phyloP scores from a whole-genome alignment of 2,888 invertebrate genomes.

The Drosophila yooni region DNA sequence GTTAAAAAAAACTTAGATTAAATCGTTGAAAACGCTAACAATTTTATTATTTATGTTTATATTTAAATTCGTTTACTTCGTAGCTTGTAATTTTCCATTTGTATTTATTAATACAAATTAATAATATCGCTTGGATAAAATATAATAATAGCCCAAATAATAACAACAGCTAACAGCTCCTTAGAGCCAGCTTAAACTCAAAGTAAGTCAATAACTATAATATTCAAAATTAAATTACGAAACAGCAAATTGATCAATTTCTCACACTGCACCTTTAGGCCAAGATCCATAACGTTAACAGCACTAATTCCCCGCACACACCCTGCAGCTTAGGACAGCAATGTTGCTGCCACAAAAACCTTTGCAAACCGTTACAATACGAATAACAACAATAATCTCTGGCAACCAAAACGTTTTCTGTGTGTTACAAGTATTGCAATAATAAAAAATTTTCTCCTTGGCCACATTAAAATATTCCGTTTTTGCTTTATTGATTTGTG shows the following conservation, averaged over 20 bases:
- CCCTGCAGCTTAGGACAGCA: slow-evolving; percentile 7
- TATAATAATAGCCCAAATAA: background rate
- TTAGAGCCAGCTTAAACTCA: background rate
- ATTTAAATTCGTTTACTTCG: background rate
- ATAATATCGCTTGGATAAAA: background rate
- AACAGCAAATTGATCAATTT: slow-evolving; percentile 8
- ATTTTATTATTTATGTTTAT: background rate
- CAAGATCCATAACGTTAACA: slow-evolving; percentile 39
- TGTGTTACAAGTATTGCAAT: slow-evolving; percentile 62
- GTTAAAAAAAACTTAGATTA: background rate
- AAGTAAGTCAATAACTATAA: background rate
- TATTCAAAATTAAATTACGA: background rate
- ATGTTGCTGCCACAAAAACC: slow-evolving; percentile 23
- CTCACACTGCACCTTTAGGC: slow-evolving; percentile 25
- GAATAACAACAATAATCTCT: slow-evolving; percentile 46
- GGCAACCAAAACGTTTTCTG: slow-evolving; percentile 55
- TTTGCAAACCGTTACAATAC: slow-evolving; percentile 60
- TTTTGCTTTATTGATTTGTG: slow-evolving; percentile 75
- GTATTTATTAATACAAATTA: accelerated
- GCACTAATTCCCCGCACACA: background rate
- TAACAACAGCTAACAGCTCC: background rate
- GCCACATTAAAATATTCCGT: slow-evolving; percentile 62
- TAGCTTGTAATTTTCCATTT: background rate
- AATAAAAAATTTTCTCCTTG: slow-evolving; percentile 45
- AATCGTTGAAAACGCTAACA: background rate